These are phyloP conservation scores for Picathartes gymnocephalus DNA, from an alignment of 2,113 vertebrate genomes.

Conservation along the genomic window DNA sequence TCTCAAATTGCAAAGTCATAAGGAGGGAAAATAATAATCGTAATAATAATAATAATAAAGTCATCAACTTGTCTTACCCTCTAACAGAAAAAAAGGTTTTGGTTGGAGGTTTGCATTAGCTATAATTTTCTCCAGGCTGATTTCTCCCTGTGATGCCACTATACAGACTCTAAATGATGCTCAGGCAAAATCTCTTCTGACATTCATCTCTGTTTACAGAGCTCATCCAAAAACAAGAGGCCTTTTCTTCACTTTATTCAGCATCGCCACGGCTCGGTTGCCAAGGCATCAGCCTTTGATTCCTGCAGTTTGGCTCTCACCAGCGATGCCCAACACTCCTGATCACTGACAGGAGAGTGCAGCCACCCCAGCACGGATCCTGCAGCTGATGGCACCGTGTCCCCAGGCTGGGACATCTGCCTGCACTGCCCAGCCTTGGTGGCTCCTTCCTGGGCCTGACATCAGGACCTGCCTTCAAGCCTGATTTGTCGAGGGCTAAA, in stretches of 20 bases:
- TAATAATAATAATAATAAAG: slow-evolving; percentile 67
- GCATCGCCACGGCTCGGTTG: background rate
- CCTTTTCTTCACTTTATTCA: slow-evolving; percentile 43
- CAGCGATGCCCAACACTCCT: background rate
- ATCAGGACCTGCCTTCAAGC: rapidly evolving
- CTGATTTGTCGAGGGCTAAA: background rate
- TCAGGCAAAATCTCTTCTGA: slow-evolving; percentile 31
- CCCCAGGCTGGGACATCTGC: background rate
- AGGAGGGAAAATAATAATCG: slow-evolving; percentile 52
- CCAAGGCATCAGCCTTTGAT: slow-evolving; percentile 37
- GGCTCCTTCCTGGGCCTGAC: background rate
- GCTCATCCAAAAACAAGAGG: slow-evolving; percentile 52
- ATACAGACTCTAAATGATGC: background rate
- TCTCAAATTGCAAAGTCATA: slow-evolving; percentile 54
- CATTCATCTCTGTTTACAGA: slow-evolving; percentile 48
- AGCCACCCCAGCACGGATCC: background rate
- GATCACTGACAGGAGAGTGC: rapidly evolving
- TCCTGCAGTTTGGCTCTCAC: slow-evolving; percentile 19
- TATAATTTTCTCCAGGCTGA: slow-evolving; percentile 35
- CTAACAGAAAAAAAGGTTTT: background rate
- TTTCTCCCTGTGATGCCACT: slow-evolving; percentile 17
- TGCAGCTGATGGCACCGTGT: rapidly evolving
- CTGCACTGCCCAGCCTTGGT: background rate
- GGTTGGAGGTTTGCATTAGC: slow-evolving; percentile 33
- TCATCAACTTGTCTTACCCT: slow-evolving; percentile 53